phyloP scores from a whole-genome alignment of 2,888 invertebrate species.

The Meloe dianella region DNA sequence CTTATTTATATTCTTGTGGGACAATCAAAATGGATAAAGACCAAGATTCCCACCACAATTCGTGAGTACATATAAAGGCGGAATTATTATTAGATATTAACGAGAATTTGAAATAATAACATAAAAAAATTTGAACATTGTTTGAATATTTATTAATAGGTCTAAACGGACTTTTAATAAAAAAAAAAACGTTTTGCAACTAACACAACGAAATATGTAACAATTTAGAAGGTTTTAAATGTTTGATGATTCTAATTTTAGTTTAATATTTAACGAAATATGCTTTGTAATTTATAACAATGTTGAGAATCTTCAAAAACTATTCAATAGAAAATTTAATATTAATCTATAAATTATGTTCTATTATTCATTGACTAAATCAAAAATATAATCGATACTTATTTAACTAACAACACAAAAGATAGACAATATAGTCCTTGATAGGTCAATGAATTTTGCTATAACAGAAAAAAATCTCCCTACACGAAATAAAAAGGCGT shows the following conservation, averaged over 20 bases:
- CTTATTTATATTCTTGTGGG: slow-evolving; percentile 13
- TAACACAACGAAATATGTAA: not conserved
- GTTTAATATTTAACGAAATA: not conserved
- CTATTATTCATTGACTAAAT: slow-evolving; percentile 13
- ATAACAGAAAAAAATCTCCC: slow-evolving; percentile 7
- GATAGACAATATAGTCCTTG: slow-evolving; percentile 12
- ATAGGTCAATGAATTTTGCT: slow-evolving; percentile 15
- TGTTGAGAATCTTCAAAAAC: not conserved
- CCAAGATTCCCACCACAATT: slow-evolving; percentile 9
- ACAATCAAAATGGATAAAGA: slow-evolving; percentile 11
- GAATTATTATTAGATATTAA: slow-evolving; percentile 11
- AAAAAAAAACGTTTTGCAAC: not conserved
- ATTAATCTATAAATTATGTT: slow-evolving; percentile 8
- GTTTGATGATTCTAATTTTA: no score
- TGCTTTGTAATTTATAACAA: not conserved
- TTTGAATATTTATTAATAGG: not conserved
- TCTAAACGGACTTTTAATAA: not conserved
- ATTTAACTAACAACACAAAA: slow-evolving; percentile 26
- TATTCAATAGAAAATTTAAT: not conserved
- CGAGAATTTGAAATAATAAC: slow-evolving; percentile 10
- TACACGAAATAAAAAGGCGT: slow-evolving; percentile 1
- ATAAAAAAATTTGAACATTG: not conserved
- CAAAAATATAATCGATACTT: slow-evolving; percentile 25
- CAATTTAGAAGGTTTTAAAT: no score
- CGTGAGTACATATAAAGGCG: slow-evolving; percentile 10